Conservation (phyloP, 1,140 invertebrate species). For the Sarcophaga peregrina region DNA sequence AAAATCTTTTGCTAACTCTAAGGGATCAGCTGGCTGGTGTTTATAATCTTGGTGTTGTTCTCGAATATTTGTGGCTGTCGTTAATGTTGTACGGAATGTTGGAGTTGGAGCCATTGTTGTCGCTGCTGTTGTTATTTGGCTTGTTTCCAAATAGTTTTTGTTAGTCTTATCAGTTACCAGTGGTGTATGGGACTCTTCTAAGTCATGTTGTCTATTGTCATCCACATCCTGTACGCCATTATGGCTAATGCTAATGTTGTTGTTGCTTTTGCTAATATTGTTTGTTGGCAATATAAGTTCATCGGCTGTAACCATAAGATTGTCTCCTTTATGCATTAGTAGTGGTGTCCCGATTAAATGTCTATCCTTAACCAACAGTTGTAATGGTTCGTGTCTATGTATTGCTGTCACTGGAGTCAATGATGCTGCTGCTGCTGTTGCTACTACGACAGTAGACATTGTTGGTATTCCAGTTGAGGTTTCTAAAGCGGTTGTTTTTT, state of each 20-base stretch:
- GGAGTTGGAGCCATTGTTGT: neutral
- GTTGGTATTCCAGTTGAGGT: neutral
- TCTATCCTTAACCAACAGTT: constrained; percentile 63
- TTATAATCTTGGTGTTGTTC: neutral
- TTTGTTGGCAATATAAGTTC: constrained; percentile 52
- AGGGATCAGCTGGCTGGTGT: neutral
- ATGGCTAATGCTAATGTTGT: too few species aligned
- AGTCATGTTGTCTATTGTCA: constrained; percentile 29
- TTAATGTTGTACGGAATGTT: neutral
- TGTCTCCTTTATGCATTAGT: constrained; percentile 63
- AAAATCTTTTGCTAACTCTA: neutral
- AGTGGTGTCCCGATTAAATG: constrained; percentile 64
- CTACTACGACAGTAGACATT: constrained; percentile 19
- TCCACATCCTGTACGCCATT: too few species aligned
- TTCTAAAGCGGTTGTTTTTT: neutral
- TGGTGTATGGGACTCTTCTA: neutral
- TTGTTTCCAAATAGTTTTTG: neutral
- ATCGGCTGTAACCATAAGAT: constrained; percentile 47
- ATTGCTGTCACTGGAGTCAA: constrained; percentile 30
- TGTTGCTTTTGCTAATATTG: neutral
- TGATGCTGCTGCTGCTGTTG: constrained; percentile 18
- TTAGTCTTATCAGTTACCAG: neutral
- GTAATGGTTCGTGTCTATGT: constrained; percentile 60
- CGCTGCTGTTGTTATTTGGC: constrained; percentile 2
- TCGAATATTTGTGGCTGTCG: neutral